Evolutionary conservation across 2,113 vertebrate genomes (phyloP).

Genomic region (Neopipo cinnamomea): DNA sequence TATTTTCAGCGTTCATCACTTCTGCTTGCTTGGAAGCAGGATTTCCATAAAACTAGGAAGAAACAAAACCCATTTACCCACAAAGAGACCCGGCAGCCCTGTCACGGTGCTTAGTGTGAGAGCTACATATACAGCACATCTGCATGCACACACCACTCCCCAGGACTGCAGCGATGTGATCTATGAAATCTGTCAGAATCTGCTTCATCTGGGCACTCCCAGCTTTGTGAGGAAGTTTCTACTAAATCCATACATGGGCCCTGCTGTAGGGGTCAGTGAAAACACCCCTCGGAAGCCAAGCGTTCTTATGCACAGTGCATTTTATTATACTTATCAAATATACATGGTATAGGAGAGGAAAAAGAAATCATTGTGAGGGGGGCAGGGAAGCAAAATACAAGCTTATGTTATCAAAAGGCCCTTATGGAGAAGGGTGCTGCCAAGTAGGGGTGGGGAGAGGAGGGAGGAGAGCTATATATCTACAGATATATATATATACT

Average conservation of each 20-base stretch:
- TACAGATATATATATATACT: not conserved
- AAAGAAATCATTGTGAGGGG: not conserved
- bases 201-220: not conserved
- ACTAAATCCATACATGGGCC: not conserved
- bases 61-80: not conserved
- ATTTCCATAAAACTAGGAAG: not conserved
- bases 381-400: not conserved
- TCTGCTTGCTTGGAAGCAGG: not conserved
- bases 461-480: accelerated
- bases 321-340: not conserved
- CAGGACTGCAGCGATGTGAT: accelerated
- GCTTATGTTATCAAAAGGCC: not conserved
- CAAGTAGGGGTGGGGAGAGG: not conserved
- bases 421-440: not conserved
- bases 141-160: not conserved
- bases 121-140: not conserved
- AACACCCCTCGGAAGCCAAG: not conserved
- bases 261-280: not conserved
- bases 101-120: not conserved
- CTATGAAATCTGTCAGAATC: not conserved
- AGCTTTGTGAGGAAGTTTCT: not conserved
- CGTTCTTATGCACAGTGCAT: accelerated
- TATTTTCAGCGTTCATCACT: not conserved
- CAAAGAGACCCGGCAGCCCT: not conserved
- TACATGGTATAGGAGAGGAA: accelerated